These are phyloP conservation scores for Apolygus lucorum DNA, from an alignment of 1,140 invertebrate genomes.

Conservation along the genomic window DNA sequence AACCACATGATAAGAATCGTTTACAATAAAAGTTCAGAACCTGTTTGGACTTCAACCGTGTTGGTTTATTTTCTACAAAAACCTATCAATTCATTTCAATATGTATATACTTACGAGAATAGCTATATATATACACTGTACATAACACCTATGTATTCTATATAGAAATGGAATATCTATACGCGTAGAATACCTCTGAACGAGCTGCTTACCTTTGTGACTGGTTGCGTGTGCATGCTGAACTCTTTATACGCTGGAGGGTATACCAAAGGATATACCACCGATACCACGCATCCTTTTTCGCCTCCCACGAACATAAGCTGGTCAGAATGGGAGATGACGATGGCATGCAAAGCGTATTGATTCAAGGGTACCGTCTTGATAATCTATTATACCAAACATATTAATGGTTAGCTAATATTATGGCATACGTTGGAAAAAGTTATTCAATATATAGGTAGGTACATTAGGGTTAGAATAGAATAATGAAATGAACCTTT, in stretches of 20 bases:
- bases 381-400: conserved; percentile 41
- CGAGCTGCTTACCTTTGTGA: conserved; percentile 37
- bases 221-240: conserved; percentile 56
- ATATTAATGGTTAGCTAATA: not conserved
- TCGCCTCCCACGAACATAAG: conserved; percentile 66
- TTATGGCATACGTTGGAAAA: not conserved
- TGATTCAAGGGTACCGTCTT: conserved; percentile 40
- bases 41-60: too few species aligned
- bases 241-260: conserved; percentile 59
- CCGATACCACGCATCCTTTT: conserved; percentile 60
- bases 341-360: conserved; percentile 47
- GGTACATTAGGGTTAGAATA: not conserved
- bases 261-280: conserved; percentile 68
- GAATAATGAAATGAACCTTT: too few species aligned
- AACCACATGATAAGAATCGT: too few species aligned
- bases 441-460: not conserved
- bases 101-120: too few species aligned
- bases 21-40: too few species aligned
- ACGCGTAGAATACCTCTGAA: too few species aligned
- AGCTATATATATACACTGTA: too few species aligned
- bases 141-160: too few species aligned
- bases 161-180: too few species aligned
- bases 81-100: too few species aligned
- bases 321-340: conserved; percentile 60
- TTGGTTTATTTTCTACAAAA: too few species aligned